A percentile compares a stretch with the other conserved stretches of the same genome.
Conservation (phyloP, 2,113 vertebrate genomes). For the Deroptyus accipitrinus region DNA sequence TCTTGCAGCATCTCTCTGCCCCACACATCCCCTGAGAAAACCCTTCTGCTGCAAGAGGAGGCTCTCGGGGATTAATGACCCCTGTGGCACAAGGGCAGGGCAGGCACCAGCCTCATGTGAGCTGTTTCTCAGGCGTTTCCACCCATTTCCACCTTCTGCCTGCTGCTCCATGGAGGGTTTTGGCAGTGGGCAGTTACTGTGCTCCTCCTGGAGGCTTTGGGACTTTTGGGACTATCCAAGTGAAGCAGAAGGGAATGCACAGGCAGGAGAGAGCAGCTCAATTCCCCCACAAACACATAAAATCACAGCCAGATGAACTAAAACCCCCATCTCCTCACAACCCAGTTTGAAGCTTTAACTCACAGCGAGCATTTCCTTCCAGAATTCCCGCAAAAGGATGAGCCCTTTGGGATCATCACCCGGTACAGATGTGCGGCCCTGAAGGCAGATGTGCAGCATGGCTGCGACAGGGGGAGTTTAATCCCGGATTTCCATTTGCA, state of each 20-base stretch:
- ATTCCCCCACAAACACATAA: fast-evolving
- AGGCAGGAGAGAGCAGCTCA: background rate
- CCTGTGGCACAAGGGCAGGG: background rate
- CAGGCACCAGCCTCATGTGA: background rate
- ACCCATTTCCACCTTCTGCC: background rate
- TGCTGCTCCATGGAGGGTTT: fast-evolving
- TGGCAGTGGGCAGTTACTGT: background rate
- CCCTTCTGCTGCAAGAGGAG: background rate
- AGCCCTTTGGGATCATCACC: background rate
- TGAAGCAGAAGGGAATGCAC: background rate
- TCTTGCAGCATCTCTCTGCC: background rate
- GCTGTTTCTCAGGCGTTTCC: background rate
- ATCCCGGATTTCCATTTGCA: conserved; percentile 23
- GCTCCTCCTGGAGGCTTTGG: background rate
- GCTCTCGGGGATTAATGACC: conserved; percentile 35
- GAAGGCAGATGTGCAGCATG: background rate
- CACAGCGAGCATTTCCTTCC: fast-evolving
- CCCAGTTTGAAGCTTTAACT: background rate
- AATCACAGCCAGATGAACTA: fast-evolving
- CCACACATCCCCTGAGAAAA: background rate
- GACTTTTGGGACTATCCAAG: fast-evolving
- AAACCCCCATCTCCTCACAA: fast-evolving
- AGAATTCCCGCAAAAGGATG: background rate
- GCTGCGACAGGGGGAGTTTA: background rate
- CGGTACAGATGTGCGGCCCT: background rate